Percentiles rank a stretch among this genome's conserved stretches.
These are phyloP conservation scores for Spinibarbus caldwelli DNA, from an alignment of 2,797 vertebrate genomes.

Conservation along the genomic window DNA sequence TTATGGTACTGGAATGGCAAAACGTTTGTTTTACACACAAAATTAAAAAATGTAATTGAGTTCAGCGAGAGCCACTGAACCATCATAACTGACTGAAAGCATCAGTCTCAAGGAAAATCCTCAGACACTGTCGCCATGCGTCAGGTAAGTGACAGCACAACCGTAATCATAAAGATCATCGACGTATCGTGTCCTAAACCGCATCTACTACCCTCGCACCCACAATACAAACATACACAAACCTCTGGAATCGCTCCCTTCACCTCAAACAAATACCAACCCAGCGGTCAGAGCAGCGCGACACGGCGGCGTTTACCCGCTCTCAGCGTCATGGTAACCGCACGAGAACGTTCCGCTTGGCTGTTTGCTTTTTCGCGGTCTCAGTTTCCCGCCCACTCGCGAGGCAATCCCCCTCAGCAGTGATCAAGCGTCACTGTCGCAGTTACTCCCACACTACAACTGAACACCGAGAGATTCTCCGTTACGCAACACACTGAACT, in stretches of 20 bases:
- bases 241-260: conserved; percentile 51
- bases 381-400: conserved; percentile 46
- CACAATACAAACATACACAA: conserved; percentile 43
- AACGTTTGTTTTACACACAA: background rate
- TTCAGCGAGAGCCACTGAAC: background rate
- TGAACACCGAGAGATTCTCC: background rate
- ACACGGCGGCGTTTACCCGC: conserved; percentile 48
- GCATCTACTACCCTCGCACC: background rate
- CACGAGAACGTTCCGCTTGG: conserved; percentile 45
- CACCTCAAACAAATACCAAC: conserved; percentile 47
- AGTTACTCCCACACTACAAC: conserved; percentile 46
- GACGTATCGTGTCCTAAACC: background rate
- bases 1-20: background rate
- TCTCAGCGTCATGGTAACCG: conserved; percentile 58
- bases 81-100: background rate
- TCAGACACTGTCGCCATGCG: background rate
- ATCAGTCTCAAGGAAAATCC: background rate
- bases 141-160: background rate
- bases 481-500: conserved; percentile 39
- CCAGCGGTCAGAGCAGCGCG: conserved; percentile 44
- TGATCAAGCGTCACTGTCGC: conserved; percentile 37
- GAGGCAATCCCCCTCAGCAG: conserved; percentile 61
- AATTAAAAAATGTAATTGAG: background rate
- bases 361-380: conserved; percentile 23
- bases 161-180: background rate